A percentile compares a stretch with the other conserved stretches of the same genome.
Conservation (phyloP, 1,140 invertebrate species). For the Euura lappo region DNA sequence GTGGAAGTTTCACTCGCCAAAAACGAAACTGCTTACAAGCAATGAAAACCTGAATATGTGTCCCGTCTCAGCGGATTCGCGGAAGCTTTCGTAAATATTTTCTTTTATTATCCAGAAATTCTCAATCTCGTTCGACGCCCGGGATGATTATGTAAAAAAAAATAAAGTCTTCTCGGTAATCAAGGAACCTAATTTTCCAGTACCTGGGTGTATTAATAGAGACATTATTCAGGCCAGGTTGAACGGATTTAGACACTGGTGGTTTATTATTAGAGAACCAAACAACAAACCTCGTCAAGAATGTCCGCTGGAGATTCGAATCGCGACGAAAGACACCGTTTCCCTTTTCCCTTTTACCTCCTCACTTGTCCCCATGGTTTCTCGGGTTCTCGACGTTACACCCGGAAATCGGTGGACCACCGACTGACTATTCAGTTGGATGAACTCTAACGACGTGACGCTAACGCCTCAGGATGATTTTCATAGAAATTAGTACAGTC, state of each 20-base stretch:
- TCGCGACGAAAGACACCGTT: neutral
- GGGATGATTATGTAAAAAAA: too few species aligned
- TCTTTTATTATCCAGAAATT: too few species aligned
- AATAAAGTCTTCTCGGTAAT: neutral
- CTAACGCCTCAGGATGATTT: neutral
- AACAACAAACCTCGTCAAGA: slow-evolving; percentile 2
- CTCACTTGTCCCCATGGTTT: too few species aligned
- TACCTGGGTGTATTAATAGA: slow-evolving; percentile 3
- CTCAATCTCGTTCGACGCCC: too few species aligned
- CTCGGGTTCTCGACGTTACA: too few species aligned
- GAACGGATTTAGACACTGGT: neutral
- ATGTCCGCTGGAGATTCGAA: neutral
- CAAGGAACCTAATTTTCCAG: neutral
- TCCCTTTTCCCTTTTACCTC: neutral
- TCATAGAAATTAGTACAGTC: neutral
- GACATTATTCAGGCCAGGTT: slow-evolving; percentile 6
- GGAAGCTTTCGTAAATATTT: too few species aligned
- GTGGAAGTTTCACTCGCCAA: too few species aligned
- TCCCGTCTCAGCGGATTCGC: too few species aligned
- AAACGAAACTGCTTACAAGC: too few species aligned
- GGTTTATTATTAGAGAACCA: neutral
- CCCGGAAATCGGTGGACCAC: neutral
- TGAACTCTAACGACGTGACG: neutral
- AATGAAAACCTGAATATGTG: too few species aligned
- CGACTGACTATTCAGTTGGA: neutral